These are phyloP conservation scores for Rhyacophila evoluta DNA, from an alignment of 2,888 invertebrate species.

Conservation along the genomic window DNA sequence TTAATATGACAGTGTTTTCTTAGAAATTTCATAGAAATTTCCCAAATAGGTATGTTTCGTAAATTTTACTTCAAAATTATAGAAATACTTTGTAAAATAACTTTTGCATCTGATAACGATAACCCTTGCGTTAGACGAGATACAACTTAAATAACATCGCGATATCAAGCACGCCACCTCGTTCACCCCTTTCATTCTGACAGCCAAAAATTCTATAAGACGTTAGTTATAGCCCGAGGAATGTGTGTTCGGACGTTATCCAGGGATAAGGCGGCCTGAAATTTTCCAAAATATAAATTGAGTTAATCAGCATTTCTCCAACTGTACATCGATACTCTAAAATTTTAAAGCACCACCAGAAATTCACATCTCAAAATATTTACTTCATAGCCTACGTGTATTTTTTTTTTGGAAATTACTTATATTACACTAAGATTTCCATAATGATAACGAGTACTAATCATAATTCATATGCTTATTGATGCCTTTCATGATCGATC, in stretches of 20 bases:
- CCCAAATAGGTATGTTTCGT: background rate
- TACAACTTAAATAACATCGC: background rate
- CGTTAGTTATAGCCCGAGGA: slow-evolving; percentile 40
- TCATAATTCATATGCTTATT: too few species aligned
- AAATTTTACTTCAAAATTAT: slow-evolving; percentile 1
- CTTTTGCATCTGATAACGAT: background rate
- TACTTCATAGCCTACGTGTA: too few species aligned
- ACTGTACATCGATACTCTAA: too few species aligned
- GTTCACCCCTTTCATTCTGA: slow-evolving; percentile 11
- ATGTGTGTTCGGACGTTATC: slow-evolving; percentile 41
- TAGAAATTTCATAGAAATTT: background rate
- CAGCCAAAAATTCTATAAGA: slow-evolving; percentile 26
- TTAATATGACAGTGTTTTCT: too few species aligned
- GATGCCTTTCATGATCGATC: too few species aligned
- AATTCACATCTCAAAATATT: too few species aligned
- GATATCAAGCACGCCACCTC: background rate
- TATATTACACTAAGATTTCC: too few species aligned
- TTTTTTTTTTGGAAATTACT: too few species aligned
- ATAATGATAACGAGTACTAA: too few species aligned
- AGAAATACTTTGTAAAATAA: slow-evolving; percentile 13
- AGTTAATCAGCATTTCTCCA: background rate
- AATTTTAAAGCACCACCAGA: too few species aligned
- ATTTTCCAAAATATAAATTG: slow-evolving; percentile 40
- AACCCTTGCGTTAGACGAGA: background rate
- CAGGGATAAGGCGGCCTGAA: slow-evolving; percentile 20